These are phyloP conservation scores for Agelastica alni DNA, from an alignment of 2,888 invertebrate species.

Conservation along the genomic window DNA sequence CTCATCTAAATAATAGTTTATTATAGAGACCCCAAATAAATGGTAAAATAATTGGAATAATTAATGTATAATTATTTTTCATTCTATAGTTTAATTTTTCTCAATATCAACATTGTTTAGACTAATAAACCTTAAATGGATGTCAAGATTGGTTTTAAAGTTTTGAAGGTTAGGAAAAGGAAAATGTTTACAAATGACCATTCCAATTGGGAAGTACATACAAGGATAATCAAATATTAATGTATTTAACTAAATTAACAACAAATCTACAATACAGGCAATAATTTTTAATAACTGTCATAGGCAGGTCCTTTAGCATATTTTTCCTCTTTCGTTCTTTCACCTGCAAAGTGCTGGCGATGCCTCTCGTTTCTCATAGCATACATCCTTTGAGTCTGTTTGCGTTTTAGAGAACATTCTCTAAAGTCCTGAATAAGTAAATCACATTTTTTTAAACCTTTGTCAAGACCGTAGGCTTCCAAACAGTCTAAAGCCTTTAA, in stretches of 20 bases:
- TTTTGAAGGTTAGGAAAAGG: too few species aligned
- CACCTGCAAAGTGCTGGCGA: conserved; percentile 64
- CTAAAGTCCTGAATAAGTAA: conserved; percentile 68
- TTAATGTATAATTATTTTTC: too few species aligned
- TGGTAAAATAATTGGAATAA: too few species aligned
- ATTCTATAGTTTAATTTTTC: too few species aligned
- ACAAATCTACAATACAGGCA: conserved; percentile 18
- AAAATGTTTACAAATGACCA: too few species aligned
- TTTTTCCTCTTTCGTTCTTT: conserved; percentile 60
- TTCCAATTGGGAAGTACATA: too few species aligned
- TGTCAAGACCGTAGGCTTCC: conserved; percentile 78
- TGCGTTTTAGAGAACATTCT: conserved; percentile 68
- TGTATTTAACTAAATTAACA: conserved; percentile 5
- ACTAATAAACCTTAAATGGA: too few species aligned
- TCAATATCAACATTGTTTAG: too few species aligned
- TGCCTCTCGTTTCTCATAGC: conserved; percentile 67
- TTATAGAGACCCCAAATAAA: too few species aligned
- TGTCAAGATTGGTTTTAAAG: too few species aligned
- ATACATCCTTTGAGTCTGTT: conserved; percentile 65
- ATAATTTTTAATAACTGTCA: conserved; percentile 62
- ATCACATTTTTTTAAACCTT: conserved; percentile 66
- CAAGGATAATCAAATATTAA: too few species aligned
- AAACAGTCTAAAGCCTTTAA: conserved; percentile 74
- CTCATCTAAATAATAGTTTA: conserved; percentile 2
- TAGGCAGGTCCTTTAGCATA: conserved; percentile 61